phyloP scores from a whole-genome alignment of 2,113 vertebrate species.

The Cryptoleucopteryx plumbea region DNA sequence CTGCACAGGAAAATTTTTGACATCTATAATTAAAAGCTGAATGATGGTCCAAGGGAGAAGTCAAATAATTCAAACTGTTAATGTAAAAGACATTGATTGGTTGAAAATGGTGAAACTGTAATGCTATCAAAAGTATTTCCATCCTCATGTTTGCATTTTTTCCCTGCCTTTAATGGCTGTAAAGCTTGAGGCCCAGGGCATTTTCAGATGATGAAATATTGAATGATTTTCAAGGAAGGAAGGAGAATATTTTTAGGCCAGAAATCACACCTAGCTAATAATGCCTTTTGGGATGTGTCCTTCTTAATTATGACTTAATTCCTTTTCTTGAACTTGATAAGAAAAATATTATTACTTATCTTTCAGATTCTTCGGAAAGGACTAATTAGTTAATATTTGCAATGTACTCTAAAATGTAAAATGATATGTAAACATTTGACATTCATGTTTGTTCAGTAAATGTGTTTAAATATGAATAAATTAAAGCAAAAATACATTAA shows the following conservation, averaged over 20 bases:
- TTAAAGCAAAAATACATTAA: neutral
- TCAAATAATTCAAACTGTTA: neutral
- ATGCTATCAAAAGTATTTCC: neutral
- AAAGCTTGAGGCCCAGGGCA: neutral
- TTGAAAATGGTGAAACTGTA: neutral
- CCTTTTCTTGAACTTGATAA: neutral
- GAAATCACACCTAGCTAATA: neutral
- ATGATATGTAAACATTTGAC: neutral
- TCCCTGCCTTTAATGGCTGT: neutral
- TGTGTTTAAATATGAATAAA: neutral
- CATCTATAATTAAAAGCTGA: slow-evolving; percentile 16
- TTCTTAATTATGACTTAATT: neutral
- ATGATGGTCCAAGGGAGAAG: neutral
- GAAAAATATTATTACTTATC: neutral
- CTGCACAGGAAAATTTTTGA: neutral
- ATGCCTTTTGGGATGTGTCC: neutral
- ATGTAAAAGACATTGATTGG: neutral
- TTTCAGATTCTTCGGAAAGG: neutral
- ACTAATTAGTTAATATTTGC: neutral
- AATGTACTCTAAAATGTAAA: neutral
- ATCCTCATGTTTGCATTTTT: neutral
- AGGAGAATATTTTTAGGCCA: neutral
- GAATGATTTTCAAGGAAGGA: neutral
- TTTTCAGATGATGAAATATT: neutral
- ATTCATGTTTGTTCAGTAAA: neutral